Evolutionary conservation across 1,140 invertebrate species (phyloP).

Genomic region (Papilio polyxenes): DNA sequence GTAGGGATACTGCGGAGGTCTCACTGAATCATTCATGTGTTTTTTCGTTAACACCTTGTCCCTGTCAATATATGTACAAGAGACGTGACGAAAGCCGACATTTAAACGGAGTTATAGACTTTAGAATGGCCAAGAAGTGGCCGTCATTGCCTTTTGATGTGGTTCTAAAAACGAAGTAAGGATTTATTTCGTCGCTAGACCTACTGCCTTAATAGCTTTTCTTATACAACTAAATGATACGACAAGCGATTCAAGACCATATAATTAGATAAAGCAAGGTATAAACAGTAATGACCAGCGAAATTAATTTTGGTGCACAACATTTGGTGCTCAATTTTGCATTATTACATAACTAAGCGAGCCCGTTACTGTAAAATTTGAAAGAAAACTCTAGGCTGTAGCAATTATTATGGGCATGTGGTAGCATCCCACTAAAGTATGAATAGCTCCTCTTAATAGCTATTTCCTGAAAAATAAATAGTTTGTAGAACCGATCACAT

Average conservation of each 20-base stretch:
- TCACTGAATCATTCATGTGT: slow-evolving; percentile 77
- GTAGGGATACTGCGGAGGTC: slow-evolving; percentile 68
- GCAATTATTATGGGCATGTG: not conserved
- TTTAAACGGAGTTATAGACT: slow-evolving; percentile 30
- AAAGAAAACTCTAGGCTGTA: not conserved
- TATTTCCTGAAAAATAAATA: slow-evolving; percentile 21
- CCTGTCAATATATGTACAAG: slow-evolving; percentile 69
- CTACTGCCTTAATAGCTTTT: not conserved
- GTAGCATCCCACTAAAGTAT: not conserved
- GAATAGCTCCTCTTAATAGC: not conserved
- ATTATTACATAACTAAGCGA: too few relatives aligned
- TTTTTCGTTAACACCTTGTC: slow-evolving; percentile 75
- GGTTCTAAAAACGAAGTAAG: not conserved
- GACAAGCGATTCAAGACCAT: too few relatives aligned
- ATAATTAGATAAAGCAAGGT: too few relatives aligned
- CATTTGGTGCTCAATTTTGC: too few relatives aligned
- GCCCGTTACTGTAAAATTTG: not conserved
- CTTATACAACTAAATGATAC: not conserved
- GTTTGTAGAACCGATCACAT: slow-evolving; percentile 28
- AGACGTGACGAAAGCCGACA: slow-evolving; percentile 41
- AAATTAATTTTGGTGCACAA: too few relatives aligned
- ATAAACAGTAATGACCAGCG: too few relatives aligned
- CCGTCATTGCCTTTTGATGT: slow-evolving; percentile 5
- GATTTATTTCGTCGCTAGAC: not conserved
- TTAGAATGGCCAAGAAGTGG: slow-evolving; percentile 25